phyloP scores from a whole-genome alignment of 2,113 vertebrate species.

The Callopanchax toddi region DNA sequence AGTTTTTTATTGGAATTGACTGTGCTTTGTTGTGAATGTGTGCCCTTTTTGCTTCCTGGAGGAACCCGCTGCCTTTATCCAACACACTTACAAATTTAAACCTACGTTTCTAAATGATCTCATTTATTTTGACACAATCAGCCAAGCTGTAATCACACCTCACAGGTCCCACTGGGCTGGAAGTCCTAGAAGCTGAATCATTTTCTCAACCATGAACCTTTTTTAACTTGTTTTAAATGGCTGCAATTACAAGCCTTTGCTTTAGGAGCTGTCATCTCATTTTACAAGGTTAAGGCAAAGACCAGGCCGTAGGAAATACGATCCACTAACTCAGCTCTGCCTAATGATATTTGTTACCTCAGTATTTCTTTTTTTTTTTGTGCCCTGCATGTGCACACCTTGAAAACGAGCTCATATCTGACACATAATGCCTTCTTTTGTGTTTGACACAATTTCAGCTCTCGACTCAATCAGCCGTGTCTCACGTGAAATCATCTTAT shows the following conservation, averaged over 20 bases:
- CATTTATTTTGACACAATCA: constrained; percentile 66
- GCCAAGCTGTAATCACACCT: constrained; percentile 68
- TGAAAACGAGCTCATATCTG: constrained; percentile 61
- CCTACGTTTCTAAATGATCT: constrained; percentile 71
- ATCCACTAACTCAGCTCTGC: constrained; percentile 51
- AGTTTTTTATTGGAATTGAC: constrained; percentile 21
- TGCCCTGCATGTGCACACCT: constrained; percentile 46
- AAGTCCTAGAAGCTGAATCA: constrained; percentile 62
- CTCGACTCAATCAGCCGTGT: constrained; percentile 27
- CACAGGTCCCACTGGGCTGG: constrained; percentile 66
- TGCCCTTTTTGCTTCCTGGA: constrained; percentile 24
- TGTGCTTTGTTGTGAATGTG: constrained; percentile 43
- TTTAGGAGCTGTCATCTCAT: constrained; percentile 76
- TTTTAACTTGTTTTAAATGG: constrained; percentile 65
- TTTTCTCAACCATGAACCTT: constrained; percentile 58
- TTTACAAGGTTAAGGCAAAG: constrained; percentile 77
- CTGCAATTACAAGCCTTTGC: constrained; percentile 75
- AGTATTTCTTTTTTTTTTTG: constrained; percentile 24
- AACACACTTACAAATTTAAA: constrained; percentile 40
- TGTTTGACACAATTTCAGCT: constrained; percentile 59
- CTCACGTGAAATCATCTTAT: constrained; percentile 27
- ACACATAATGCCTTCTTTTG: constrained; percentile 57
- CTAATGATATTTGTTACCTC: constrained; percentile 63
- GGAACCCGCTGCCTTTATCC: constrained; percentile 26
- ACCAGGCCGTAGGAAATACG: constrained; percentile 71